A percentile compares a stretch with the other conserved stretches of the same genome.
Conservation (phyloP, 2,113 vertebrate genomes). For the Natator depressus region DNA sequence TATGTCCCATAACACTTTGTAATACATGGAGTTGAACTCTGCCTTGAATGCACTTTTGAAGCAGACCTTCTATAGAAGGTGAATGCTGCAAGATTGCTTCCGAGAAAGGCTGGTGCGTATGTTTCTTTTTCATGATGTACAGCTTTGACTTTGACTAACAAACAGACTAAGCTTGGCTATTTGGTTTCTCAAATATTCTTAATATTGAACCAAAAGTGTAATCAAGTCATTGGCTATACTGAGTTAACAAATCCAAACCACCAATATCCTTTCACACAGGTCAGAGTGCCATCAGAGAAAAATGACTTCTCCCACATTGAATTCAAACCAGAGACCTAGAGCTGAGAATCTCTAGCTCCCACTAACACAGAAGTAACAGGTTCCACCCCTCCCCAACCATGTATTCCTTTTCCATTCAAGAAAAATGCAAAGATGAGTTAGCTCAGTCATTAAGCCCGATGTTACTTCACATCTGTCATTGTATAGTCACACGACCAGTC, state of each 20-base stretch:
- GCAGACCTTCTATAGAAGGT: not conserved
- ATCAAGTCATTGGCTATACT: not conserved
- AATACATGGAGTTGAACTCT: not conserved
- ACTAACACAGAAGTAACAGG: not conserved
- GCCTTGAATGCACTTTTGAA: not conserved
- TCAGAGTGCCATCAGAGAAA: not conserved
- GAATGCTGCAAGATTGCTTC: not conserved
- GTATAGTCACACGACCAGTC: not conserved
- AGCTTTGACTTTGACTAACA: not conserved
- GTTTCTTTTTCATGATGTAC: not conserved
- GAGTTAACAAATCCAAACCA: not conserved
- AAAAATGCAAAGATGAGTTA: not conserved
- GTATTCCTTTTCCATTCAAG: not conserved
- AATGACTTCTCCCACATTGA: not conserved
- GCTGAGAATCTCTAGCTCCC: not conserved
- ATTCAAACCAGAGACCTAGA: not conserved
- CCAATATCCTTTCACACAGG: not conserved
- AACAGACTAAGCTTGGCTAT: not conserved
- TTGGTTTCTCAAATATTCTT: not conserved
- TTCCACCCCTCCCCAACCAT: not conserved
- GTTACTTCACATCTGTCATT: not conserved
- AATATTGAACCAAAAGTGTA: not conserved
- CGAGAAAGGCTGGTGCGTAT: not conserved
- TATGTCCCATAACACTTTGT: not conserved
- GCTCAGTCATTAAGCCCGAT: not conserved